Percentiles rank a stretch among this genome's conserved stretches.
Evolutionary conservation across 1,140 invertebrate species (phyloP).

Genomic region (Artemia franciscana): DNA sequence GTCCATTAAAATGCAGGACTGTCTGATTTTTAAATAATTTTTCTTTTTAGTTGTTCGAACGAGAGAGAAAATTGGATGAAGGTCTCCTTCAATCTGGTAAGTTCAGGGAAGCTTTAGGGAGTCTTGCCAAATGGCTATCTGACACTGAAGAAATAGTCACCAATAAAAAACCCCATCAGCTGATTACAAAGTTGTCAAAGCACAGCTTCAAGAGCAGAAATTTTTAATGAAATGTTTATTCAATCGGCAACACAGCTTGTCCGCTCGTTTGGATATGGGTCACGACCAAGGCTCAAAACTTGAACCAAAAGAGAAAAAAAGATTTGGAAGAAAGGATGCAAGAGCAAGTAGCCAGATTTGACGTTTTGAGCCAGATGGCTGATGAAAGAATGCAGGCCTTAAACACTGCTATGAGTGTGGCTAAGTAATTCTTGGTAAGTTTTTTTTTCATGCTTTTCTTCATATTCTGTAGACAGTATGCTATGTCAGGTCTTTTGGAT

Average conservation of each 20-base stretch:
- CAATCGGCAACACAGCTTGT: slow-evolving; percentile 78
- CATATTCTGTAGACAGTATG: too few relatives aligned
- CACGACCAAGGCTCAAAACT: slow-evolving; percentile 62
- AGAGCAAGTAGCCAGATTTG: slow-evolving; percentile 61
- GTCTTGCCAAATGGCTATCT: slow-evolving; percentile 51
- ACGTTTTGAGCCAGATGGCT: slow-evolving; percentile 49
- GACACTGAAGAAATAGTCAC: slow-evolving; percentile 89
- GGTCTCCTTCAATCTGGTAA: slow-evolving; percentile 81
- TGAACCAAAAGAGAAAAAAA: slow-evolving; percentile 51
- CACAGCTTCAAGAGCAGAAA: slow-evolving; percentile 33
- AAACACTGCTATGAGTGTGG: slow-evolving; percentile 64
- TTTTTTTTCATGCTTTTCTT: too few relatives aligned
- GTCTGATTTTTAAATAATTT: too few relatives aligned
- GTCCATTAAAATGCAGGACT: too few relatives aligned
- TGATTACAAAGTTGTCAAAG: slow-evolving; percentile 92
- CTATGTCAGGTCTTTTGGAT: too few relatives aligned
- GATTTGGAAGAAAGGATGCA: slow-evolving; percentile 71
- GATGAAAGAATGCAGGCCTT: slow-evolving; percentile 60
- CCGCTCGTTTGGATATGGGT: slow-evolving; percentile 60
- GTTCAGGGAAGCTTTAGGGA: slow-evolving; percentile 59
- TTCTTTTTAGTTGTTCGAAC: slow-evolving; percentile 44
- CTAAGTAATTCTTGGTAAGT: slow-evolving; percentile 41
- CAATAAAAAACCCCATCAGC: slow-evolving; percentile 90
- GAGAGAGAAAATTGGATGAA: slow-evolving; percentile 66
- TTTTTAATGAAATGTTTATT: slow-evolving; percentile 88